phyloP scores from a whole-genome alignment of 2,888 invertebrate genomes.

The Trissolcus brochymenae region DNA sequence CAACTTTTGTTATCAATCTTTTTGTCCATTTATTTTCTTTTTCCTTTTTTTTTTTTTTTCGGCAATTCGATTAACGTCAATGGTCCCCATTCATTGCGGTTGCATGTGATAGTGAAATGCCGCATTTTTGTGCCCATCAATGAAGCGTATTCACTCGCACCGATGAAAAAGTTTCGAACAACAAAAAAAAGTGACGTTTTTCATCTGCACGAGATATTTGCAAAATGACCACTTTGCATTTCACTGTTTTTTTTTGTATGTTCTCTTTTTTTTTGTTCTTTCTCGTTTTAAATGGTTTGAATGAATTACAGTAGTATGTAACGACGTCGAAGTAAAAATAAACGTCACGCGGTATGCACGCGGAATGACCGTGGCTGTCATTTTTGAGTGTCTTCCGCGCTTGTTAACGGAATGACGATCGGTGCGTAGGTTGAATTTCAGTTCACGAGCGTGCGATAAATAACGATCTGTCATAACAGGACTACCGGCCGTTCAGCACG shows the following conservation, averaged over 20 bases:
- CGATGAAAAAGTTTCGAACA: slow-evolving; percentile 64
- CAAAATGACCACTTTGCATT: too few relatives aligned
- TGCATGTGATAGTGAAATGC: slow-evolving; percentile 27
- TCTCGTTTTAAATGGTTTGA: not conserved
- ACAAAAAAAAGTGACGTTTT: too few relatives aligned
- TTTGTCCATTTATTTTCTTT: not conserved
- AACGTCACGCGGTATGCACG: slow-evolving; percentile 29
- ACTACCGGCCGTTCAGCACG: slow-evolving; percentile 65
- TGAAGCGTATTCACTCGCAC: slow-evolving; percentile 60
- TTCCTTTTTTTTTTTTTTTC: not conserved
- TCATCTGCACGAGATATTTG: too few relatives aligned
- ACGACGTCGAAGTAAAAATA: slow-evolving; percentile 37
- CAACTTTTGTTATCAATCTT: slow-evolving; percentile 1
- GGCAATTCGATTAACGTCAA: slow-evolving; percentile 21
- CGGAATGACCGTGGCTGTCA: slow-evolving; percentile 35
- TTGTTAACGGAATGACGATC: slow-evolving; percentile 52
- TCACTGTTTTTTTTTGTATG: too few relatives aligned
- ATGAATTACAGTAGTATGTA: slow-evolving; percentile 8
- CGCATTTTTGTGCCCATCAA: slow-evolving; percentile 45
- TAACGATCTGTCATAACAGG: slow-evolving; percentile 69
- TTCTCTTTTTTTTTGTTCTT: not conserved
- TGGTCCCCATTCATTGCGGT: slow-evolving; percentile 29
- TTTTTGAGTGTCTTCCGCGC: slow-evolving; percentile 48
- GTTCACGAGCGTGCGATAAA: slow-evolving; percentile 68
- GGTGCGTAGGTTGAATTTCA: slow-evolving; percentile 60